A percentile compares a stretch with the other conserved stretches of the same genome.
Evolutionary conservation across 64 coral and sea anemone genomes (phyloP).

Genomic region (Montipora cactus): DNA sequence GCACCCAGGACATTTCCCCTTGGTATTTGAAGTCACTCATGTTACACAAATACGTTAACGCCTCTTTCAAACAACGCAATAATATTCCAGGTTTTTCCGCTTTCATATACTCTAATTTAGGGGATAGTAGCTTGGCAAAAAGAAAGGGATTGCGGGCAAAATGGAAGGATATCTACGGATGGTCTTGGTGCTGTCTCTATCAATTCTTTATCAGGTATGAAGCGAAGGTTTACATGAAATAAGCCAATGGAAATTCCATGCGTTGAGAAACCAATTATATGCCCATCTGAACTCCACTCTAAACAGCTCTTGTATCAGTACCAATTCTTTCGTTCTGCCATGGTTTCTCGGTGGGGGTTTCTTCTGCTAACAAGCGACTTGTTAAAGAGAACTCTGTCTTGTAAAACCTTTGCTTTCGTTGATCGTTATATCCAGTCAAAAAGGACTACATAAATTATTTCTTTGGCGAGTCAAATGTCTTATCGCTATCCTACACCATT

Average conservation of each 20-base stretch:
- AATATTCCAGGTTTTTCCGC: background rate
- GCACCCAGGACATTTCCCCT: background rate
- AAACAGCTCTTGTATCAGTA: too few species aligned
- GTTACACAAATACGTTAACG: constrained; percentile 22
- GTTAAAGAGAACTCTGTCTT: too few species aligned
- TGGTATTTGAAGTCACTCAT: constrained; percentile 4
- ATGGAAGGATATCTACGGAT: background rate
- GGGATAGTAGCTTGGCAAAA: background rate
- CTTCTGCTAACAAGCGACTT: too few species aligned
- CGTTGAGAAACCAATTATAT: too few species aligned
- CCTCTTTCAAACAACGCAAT: background rate
- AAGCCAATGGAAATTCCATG: too few species aligned
- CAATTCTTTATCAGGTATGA: background rate
- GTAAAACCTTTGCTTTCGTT: too few species aligned
- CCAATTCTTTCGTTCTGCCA: too few species aligned
- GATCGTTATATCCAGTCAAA: background rate
- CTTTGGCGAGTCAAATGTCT: background rate
- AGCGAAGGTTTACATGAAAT: background rate
- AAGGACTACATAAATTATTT: background rate
- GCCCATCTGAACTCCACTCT: too few species aligned
- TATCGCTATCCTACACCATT: background rate
- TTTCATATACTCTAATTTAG: background rate
- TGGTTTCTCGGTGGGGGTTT: too few species aligned
- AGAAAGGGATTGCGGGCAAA: background rate
- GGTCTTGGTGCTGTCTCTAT: background rate